Base-by-base conservation (phyloP, 2,797 vertebrate species). In the Amblyopsis hoosieri region DNA sequence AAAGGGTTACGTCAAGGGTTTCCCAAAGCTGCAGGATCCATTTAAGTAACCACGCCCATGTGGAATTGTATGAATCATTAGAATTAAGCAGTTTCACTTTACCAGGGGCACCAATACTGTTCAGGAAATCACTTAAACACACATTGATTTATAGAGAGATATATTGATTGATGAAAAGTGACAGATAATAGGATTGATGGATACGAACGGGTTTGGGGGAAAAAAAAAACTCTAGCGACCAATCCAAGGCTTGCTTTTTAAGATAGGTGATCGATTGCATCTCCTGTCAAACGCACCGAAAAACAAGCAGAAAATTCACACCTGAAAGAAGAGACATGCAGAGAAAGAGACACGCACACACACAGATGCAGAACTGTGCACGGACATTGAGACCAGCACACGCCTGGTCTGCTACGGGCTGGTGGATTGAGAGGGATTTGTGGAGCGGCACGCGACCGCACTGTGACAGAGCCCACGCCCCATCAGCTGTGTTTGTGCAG, bases 401-500 rank as follows among this genome's bases (percentile, higher is more conserved):
- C 19, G 17, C 4, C 56, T 17, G 46, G 19, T 3, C 2, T 23
- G 2, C 1, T 74, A 71, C 75, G 81, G 85, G 82, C 78, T 74
- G 70, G 73, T 63, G 59, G 62, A 68, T 71, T 78, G 74, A 87
- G 81, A 82, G 85, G 87, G 88, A 90, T 92, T 89, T 89, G 82
- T 77, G 69, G 85, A 76, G 75, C 72, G 84, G 95, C 97, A 98
- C 95, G 94, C 94, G 95, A 96, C 92, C 76, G 57, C 79, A 82
- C 84, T 84, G 79, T 75, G 81, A 82, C 82, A 10, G 31, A 45
- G 37, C 81, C 72, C 67, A 88, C 91, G 8, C 54, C 54, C 54
- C 89, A 92, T 97, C 96, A 98, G 97, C 96, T 98, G 96, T 97
- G 94, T 99, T 99, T 97, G 94, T 91, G 91, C 92, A 93, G 92